Base-by-base conservation (phyloP, 2,797 vertebrate species). In the Crax fasciolata region DNA sequence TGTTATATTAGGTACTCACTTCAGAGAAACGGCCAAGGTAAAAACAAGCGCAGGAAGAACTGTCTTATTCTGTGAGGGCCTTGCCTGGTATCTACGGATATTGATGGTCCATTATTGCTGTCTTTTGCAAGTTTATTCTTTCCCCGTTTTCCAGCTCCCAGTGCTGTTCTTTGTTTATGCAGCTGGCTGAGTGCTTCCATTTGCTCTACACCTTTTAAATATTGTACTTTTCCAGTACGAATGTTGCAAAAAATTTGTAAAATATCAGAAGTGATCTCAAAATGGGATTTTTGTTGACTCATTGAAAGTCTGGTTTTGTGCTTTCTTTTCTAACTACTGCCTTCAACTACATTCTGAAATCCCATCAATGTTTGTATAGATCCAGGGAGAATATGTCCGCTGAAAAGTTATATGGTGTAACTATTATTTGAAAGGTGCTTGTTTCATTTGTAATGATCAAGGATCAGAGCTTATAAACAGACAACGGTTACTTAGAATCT, bases 331-430 rank as follows among this genome's bases (percentile, higher is more conserved):
- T 58, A 54, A 72, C 18, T 65, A 9, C 41, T 84, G 25, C 62
- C n/a, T 87, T 85, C 65, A 68, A 15, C 76, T 77, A n/a, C 35
- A 58, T 73, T 87, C 46, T 62, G 74, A 85, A 93, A 75, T 89
- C 13, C 13, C 23, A 46, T 57, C n/a, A 28, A 19, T 75, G 14
- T 79, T 78, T 25, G 11, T 49, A 27, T 9, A 63, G 24, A 59
- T 72, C 59, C 8, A 67, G 32, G n/a, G 46, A 85, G 35, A 89
- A 58, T 52, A 57, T 0, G 0, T 65, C 51, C 57, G 10, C 58
- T 87, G 41, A 70, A 81, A 89, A 87, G 63, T 35, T 48, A 35
- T 25, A 46, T 59, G 48, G 27, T 71, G 7, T 58, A 57, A 44
- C 65, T 68, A 75, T 72, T 63, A 18, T 3, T 32, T 87, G 35